Base-by-base conservation (phyloP, 2,888 invertebrate genomes). In the Celastrina argiolus region DNA sequence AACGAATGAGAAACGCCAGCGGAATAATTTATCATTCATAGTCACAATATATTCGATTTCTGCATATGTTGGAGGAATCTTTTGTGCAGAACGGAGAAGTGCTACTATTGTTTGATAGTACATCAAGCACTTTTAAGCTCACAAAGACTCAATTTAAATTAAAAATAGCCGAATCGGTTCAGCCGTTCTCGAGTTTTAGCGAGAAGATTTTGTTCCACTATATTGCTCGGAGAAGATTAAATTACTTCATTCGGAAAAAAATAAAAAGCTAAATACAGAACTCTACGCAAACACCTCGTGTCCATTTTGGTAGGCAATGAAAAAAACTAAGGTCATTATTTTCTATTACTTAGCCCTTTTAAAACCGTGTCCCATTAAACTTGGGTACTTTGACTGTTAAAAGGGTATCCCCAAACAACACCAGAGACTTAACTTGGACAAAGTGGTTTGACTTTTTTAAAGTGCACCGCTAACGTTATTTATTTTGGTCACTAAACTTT, bases 21-120 rank as follows among this genome's bases (percentile, higher is more conserved):
- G 22, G 51, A 51, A 51, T 51, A 51, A 51, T 51, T 51, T 26
- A 51, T 26, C 22, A 14, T 51, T 1, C 22, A 51, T 6, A 1
- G 22, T 26, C 22, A 51, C 4, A 12, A 22, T 51, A 51, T 22
- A 14, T 51, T 51, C 18, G 51, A 26, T 51, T 51, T 26, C 22
- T 51, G 51, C 51, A 51, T 51, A 51, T 26, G 12, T 22, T 18
- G 51, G 6, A 10, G 16, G 3, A 45, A n/a, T 45, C 28, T 58
- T 26, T 12, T 28, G 10, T 22, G 56, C 14, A 14, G 12, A 56
- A 7, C 22, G 76, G 69, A 70, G 72, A 8, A 74, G 75, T 70
- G 68, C 67, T 70, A 68, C 78, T 71, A 76, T 82, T 81, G 81
- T 81, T 73, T 74, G 65, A n/a, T 63, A 71, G 65, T 68, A 61